Evolutionary conservation across 2,888 invertebrate genomes (phyloP).

Genomic region (Conchocele bisecta): DNA sequence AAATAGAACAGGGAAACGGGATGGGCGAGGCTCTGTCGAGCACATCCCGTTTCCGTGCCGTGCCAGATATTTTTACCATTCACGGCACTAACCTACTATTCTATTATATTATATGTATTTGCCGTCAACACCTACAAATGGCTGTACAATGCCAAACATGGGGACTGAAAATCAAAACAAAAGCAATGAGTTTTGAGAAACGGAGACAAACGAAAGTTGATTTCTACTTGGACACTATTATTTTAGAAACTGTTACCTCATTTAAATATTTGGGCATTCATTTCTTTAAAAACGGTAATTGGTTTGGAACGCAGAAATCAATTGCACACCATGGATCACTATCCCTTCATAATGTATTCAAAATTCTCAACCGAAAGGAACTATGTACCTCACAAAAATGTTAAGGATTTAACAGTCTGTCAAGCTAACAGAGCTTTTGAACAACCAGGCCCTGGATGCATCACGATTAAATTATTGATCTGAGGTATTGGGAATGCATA

Average conservation of each 20-base stretch:
- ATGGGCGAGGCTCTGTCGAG: too few species aligned
- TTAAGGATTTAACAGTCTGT: neutral
- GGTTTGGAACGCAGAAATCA: neutral
- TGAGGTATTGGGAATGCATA: neutral
- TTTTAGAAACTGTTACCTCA: neutral
- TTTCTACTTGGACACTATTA: neutral
- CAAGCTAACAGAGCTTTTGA: too few species aligned
- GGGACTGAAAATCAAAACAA: constrained; percentile 8
- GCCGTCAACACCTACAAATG: too few species aligned
- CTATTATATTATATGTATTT: too few species aligned
- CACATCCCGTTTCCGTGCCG: too few species aligned
- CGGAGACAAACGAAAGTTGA: neutral
- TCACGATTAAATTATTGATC: too few species aligned
- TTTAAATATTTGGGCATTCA: constrained; percentile 2
- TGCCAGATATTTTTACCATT: too few species aligned
- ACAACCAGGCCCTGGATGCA: too few species aligned
- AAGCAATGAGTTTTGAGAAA: constrained; percentile 2
- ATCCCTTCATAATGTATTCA: neutral
- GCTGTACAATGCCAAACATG: too few species aligned
- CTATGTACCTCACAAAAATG: neutral
- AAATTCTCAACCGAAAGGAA: neutral
- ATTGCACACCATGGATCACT: neutral
- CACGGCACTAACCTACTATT: too few species aligned
- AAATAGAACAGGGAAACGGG: too few species aligned
- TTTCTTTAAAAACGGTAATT: constrained; percentile 2